Conservation (phyloP, 2,113 vertebrate genomes). For the Dicentrarchus labrax region DNA sequence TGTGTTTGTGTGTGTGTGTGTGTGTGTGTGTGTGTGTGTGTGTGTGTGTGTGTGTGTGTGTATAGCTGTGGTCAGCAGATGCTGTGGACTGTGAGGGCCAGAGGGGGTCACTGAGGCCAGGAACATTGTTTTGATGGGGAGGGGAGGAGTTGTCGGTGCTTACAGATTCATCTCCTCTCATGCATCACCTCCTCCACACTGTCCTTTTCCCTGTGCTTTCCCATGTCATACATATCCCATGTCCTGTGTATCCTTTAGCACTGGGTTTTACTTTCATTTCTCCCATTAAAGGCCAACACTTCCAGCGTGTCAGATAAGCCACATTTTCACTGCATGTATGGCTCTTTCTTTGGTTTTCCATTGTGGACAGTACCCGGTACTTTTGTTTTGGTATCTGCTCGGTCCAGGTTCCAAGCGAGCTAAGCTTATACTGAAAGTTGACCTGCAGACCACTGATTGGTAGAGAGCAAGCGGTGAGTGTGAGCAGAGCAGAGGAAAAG, state of each 20-base stretch:
- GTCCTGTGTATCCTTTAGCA: not conserved
- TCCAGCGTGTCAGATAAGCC: slow-evolving; percentile 9
- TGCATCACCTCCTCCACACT: slow-evolving; percentile 16
- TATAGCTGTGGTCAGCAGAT: slow-evolving; percentile 66
- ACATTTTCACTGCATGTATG: no score
- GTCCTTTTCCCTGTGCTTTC: not conserved
- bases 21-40: slow-evolving; percentile 40
- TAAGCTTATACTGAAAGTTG: no score
- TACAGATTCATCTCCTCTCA: slow-evolving; percentile 35
- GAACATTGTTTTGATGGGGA: slow-evolving; percentile 50
- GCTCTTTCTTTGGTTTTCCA: no score
- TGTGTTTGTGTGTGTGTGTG: slow-evolving; percentile 36
- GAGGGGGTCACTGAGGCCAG: slow-evolving; percentile 58
- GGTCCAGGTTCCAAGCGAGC: no score
- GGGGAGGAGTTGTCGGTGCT: slow-evolving; percentile 32
- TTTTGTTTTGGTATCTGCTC: no score
- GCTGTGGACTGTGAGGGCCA: slow-evolving; percentile 38
- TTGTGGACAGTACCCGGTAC: no score
- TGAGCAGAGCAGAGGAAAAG: no score
- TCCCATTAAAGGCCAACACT: slow-evolving; percentile 12
- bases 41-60: slow-evolving; percentile 33
- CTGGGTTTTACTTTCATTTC: not conserved
- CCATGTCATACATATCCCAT: not conserved
- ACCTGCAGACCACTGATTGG: no score
- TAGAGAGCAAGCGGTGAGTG: no score